Percentiles rank a stretch among this genome's conserved stretches.
These are phyloP conservation scores for Zaprionus ornatus DNA, from an alignment of 1,140 invertebrate species.

Conservation along the genomic window DNA sequence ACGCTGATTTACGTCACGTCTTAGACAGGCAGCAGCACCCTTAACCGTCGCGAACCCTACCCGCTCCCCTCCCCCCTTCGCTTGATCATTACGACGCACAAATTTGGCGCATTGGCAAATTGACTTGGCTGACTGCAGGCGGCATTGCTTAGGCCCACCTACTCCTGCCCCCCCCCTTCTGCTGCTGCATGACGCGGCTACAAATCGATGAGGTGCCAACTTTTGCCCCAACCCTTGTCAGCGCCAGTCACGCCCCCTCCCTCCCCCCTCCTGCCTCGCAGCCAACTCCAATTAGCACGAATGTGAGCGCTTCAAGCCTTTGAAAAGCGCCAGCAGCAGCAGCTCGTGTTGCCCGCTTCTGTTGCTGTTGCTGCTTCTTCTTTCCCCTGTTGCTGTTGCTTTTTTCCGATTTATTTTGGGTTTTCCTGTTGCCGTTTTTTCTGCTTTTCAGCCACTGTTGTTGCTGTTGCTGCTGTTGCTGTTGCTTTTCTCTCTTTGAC, in stretches of 20 bases:
- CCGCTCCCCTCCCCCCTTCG: background rate
- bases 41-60: background rate
- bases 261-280: background rate
- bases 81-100: slow-evolving; percentile 70
- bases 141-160: background rate
- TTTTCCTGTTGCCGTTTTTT: slow-evolving; percentile 23
- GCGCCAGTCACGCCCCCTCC: background rate
- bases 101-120: slow-evolving; percentile 68
- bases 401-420: slow-evolving; percentile 15
- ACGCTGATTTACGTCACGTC: slow-evolving; percentile 77
- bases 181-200: slow-evolving; percentile 61
- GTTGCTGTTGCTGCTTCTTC: background rate
- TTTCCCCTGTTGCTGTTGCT: background rate
- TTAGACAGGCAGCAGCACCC: slow-evolving; percentile 50
- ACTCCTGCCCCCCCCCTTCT: background rate
- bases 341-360: background rate
- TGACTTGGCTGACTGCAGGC: slow-evolving; percentile 59
- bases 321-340: background rate
- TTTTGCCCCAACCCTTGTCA: slow-evolving; percentile 29
- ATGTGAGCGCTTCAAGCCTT: slow-evolving; percentile 3
- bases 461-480: slow-evolving; percentile 23
- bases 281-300: background rate
- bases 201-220: slow-evolving; percentile 74
- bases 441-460: slow-evolving; percentile 6
- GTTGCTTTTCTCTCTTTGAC: slow-evolving; percentile 57